Conservation (phyloP, 2,797 vertebrate genomes). For the Neosilurus hyrtlii region DNA sequence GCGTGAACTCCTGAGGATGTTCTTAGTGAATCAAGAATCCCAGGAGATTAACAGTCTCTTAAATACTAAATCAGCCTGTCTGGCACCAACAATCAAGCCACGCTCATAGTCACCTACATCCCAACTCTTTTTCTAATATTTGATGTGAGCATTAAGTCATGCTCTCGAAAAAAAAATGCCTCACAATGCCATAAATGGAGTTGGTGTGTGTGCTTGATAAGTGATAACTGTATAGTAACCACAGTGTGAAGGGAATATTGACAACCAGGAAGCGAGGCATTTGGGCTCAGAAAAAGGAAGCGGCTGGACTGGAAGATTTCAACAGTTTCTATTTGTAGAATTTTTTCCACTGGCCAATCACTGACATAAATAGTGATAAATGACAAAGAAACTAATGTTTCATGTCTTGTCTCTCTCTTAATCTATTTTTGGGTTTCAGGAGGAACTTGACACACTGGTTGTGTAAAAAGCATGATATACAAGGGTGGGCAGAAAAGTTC, state of each 20-base stretch:
- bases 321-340: constrained; percentile 20
- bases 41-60: neutral
- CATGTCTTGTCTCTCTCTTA: constrained; percentile 1
- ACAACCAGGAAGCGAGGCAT: constrained; percentile 39
- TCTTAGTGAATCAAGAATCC: neutral
- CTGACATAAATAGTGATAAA: constrained; percentile 12
- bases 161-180: neutral
- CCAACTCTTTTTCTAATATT: neutral
- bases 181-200: neutral
- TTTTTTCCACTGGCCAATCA: neutral
- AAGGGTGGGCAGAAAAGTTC: no score
- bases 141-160: neutral
- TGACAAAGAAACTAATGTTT: constrained; percentile 5
- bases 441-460: neutral
- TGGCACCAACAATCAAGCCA: neutral
- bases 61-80: neutral
- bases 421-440: neutral
- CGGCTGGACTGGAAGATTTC: constrained; percentile 40
- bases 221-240: constrained; percentile 1
- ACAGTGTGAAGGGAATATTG: constrained; percentile 7
- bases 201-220: neutral
- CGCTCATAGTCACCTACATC: neutral
- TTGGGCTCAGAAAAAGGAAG: constrained; percentile 42
- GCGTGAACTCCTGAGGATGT: neutral
- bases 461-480: neutral